These are phyloP conservation scores for Lutjanus erythropterus DNA, from an alignment of 2,113 vertebrate genomes.

Conservation along the genomic window DNA sequence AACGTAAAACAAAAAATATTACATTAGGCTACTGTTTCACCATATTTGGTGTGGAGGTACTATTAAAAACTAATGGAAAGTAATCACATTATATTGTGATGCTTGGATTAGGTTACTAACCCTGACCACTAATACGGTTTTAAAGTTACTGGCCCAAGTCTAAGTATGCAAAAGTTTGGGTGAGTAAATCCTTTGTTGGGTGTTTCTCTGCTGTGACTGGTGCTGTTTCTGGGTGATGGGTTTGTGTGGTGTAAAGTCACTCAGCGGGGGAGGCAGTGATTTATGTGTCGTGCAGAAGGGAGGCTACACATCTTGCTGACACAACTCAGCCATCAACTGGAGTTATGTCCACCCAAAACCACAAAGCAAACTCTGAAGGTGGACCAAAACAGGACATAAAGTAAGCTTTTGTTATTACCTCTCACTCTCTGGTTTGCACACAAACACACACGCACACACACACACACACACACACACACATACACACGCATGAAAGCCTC, in stretches of 20 bases:
- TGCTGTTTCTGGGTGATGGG: constrained; percentile 30
- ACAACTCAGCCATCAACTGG: constrained; percentile 53
- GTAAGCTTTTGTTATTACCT: constrained; percentile 41
- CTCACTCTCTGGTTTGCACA: not conserved
- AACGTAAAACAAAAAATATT: no score
- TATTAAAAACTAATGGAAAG: no score
- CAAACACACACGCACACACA: not conserved
- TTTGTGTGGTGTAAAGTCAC: constrained; percentile 33
- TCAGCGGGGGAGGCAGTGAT: constrained; percentile 46
- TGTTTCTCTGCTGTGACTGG: constrained; percentile 15
- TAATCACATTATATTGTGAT: no score
- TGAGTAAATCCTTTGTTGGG: constrained; percentile 19
- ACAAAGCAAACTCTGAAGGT: constrained; percentile 54
- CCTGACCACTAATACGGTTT: no score
- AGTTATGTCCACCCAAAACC: constrained; percentile 60
- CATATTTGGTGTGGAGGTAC: no score
- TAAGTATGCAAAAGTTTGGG: not conserved
- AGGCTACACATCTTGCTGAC: constrained; percentile 54
- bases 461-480: constrained; percentile 6
- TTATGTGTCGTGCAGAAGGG: constrained; percentile 45
- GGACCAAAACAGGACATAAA: constrained; percentile 44
- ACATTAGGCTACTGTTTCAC: no score
- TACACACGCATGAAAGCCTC: constrained; percentile 15
- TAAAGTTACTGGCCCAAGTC: no score
- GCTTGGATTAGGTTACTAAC: no score